These are phyloP conservation scores for Merluccius polli DNA, from an alignment of 2,797 vertebrate species.

Conservation along the genomic window DNA sequence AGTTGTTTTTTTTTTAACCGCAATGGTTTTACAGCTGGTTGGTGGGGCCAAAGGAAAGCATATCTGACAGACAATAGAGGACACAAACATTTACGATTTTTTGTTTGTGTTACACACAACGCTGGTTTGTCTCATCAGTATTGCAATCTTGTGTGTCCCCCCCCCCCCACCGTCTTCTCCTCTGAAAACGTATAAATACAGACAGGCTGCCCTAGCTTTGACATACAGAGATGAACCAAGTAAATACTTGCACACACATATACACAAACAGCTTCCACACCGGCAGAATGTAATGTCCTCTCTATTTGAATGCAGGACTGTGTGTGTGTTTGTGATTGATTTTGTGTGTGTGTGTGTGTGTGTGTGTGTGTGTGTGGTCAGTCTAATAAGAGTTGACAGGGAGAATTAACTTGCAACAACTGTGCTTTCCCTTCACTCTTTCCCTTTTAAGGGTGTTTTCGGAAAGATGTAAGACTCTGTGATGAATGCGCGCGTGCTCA, in stretches of 20 bases:
- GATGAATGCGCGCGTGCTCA: no score
- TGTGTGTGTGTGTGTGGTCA: no score
- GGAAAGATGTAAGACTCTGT: no score
- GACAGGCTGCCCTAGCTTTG: not conserved
- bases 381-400: not conserved
- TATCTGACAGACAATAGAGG: no score
- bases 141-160: not conserved
- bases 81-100: no score
- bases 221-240: not conserved
- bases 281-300: not conserved
- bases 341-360: no score
- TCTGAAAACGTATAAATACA: conserved; percentile 1
- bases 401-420: not conserved
- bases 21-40: no score
- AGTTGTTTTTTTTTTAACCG: not conserved
- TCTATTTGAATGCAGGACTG: not conserved
- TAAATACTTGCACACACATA: not conserved
- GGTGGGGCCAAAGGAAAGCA: no score
- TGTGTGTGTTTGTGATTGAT: no score
- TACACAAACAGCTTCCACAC: not conserved
- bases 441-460: not conserved
- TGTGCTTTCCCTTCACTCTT: not conserved
- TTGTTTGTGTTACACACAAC: not conserved
- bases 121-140: no score
- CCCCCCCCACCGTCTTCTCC: not conserved